These are phyloP conservation scores for Heliocidaris tuberculata DNA, from an alignment of 35 echinoderm and acorn worm genomes.

Conservation along the genomic window DNA sequence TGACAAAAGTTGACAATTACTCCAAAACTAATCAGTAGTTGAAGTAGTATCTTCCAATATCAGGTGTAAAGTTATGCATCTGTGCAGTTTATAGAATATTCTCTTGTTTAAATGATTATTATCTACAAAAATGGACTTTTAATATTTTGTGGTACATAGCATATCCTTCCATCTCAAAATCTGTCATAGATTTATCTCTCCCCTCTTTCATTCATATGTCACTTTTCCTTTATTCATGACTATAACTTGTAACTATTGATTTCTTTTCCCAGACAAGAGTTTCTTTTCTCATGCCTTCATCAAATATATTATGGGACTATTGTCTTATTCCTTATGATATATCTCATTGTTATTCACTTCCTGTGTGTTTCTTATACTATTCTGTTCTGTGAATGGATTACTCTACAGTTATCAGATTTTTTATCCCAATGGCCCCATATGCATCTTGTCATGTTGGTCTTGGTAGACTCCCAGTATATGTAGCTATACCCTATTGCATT, in stretches of 20 bases:
- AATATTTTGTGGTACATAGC: background rate
- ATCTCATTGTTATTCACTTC: background rate
- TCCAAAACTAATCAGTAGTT: background rate
- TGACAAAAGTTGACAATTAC: background rate
- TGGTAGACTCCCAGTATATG: background rate
- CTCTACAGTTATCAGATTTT: background rate
- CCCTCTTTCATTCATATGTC: background rate
- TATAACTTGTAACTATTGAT: background rate
- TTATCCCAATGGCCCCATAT: background rate
- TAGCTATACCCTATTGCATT: background rate
- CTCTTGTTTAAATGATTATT: background rate
- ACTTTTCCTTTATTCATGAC: background rate
- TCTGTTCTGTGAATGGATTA: background rate
- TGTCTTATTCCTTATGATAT: background rate
- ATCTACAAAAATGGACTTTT: background rate
- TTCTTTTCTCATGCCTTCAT: constrained; percentile 3
- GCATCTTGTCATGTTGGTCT: background rate
- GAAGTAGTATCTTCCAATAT: background rate
- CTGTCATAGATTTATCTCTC: background rate
- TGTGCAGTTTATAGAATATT: background rate
- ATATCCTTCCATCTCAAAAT: background rate
- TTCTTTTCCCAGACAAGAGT: background rate
- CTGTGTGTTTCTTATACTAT: background rate
- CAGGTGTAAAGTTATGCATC: background rate
- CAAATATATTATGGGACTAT: background rate